These are phyloP conservation scores for Leucozona laternaria DNA, from an alignment of 2,888 invertebrate genomes.

Conservation along the genomic window DNA sequence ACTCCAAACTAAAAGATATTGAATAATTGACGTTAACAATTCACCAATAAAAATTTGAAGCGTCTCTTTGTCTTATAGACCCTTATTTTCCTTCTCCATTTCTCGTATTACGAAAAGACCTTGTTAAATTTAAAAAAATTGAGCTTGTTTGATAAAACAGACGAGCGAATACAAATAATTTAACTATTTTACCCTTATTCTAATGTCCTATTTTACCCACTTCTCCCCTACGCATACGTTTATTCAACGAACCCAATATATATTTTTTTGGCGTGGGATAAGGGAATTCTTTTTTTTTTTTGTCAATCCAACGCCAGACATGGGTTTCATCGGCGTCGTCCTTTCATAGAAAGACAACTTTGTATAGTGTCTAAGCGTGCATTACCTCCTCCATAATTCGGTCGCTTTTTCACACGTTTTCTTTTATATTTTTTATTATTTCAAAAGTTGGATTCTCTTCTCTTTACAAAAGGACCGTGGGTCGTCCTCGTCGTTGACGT, in stretches of 20 bases:
- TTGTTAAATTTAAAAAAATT: too few species aligned
- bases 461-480: constrained; percentile 42
- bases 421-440: constrained; percentile 40
- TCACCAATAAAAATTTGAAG: too few species aligned
- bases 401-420: constrained; percentile 70
- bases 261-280: constrained; percentile 28
- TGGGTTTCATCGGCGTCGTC: constrained; percentile 2
- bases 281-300: constrained; percentile 32
- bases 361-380: constrained; percentile 52
- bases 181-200: too few species aligned
- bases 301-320: constrained; percentile 44
- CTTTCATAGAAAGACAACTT: constrained; percentile 20
- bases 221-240: neutral
- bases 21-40: too few species aligned
- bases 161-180: too few species aligned
- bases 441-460: constrained; percentile 14
- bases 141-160: too few species aligned
- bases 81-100: too few species aligned
- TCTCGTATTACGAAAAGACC: too few species aligned
- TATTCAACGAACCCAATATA: constrained; percentile 45
- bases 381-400: constrained; percentile 60
- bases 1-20: too few species aligned
- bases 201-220: too few species aligned
- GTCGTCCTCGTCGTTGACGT: constrained; percentile 10
- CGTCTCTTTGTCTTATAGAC: too few species aligned